Evolutionary conservation across 2,888 invertebrate genomes (phyloP).

Genomic region (Oxycera nigricornis): DNA sequence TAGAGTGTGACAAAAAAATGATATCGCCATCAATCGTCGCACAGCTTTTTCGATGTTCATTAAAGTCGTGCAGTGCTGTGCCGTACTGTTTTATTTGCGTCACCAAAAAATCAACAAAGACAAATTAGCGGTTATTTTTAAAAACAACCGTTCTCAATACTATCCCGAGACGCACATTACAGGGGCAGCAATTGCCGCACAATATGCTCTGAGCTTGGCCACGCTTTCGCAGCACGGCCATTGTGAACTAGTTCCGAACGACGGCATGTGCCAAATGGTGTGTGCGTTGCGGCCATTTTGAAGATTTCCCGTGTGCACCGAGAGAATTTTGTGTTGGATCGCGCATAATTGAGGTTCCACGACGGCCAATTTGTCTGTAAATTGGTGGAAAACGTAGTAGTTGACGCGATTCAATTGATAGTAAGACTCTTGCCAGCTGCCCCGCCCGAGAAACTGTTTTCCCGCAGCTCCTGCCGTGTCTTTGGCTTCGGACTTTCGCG

Average conservation of each 20-base stretch:
- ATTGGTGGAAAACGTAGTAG: conserved; percentile 24
- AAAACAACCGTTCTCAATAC: too few species aligned
- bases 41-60: too few species aligned
- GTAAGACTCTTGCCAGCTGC: conserved; percentile 1
- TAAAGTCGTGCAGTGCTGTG: too few species aligned
- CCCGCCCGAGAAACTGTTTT: conserved; percentile 20
- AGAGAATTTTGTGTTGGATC: conserved; percentile 64
- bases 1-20: too few species aligned
- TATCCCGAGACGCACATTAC: too few species aligned
- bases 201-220: conserved; percentile 19
- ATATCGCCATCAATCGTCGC: too few species aligned
- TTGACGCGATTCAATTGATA: conserved; percentile 29
- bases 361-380: conserved; percentile 47
- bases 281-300: conserved; percentile 72
- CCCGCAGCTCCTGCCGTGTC: neutral
- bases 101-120: too few species aligned
- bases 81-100: too few species aligned
- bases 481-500: neutral
- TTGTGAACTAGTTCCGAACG: conserved; percentile 52
- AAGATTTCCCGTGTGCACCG: conserved; percentile 66
- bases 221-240: neutral
- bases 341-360: conserved; percentile 48
- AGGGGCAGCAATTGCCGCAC: too few species aligned
- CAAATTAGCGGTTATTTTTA: too few species aligned
- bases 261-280: conserved; percentile 71